Percentiles rank a stretch among this genome's conserved stretches.
phyloP scores from a whole-genome alignment of 2,113 vertebrate species.

The Gulo gulo region DNA sequence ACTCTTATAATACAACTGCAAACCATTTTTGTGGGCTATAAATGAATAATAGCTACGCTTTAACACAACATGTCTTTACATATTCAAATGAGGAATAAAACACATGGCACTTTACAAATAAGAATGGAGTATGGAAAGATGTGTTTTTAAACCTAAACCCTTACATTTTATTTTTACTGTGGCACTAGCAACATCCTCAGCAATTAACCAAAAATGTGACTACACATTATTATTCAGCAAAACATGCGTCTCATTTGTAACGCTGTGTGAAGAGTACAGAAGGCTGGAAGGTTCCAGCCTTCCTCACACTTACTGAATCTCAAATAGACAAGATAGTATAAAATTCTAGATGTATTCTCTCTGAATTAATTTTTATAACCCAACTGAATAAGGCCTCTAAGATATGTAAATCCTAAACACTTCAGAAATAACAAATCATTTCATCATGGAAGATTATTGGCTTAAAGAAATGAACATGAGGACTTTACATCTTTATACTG shows the following conservation, averaged over 20 bases:
- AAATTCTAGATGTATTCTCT: constrained; percentile 50
- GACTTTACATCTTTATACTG: constrained; percentile 12
- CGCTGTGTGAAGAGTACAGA: background rate
- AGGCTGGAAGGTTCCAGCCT: background rate
- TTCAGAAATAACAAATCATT: constrained; percentile 68
- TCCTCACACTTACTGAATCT: constrained; percentile 16
- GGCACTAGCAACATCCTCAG: background rate
- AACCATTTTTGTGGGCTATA: background rate
- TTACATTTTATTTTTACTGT: constrained; percentile 34
- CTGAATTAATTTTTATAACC: constrained; percentile 67
- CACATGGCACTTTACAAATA: constrained; percentile 27
- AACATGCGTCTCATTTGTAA: background rate
- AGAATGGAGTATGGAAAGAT: background rate
- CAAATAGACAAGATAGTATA: constrained; percentile 39
- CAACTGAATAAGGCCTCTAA: constrained; percentile 58
- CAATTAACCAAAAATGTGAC: constrained; percentile 14
- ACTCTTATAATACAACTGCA: background rate
- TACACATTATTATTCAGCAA: constrained; percentile 12
- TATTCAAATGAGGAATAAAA: constrained; percentile 2
- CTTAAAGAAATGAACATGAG: constrained; percentile 59
- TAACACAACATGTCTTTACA: background rate
- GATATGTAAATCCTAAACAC: constrained; percentile 71
- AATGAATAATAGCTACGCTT: background rate
- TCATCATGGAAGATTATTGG: constrained; percentile 67
- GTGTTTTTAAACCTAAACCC: constrained; percentile 19